A percentile compares a stretch with the other conserved stretches of the same genome.
These are phyloP conservation scores for Microctonus hyperodae DNA, from an alignment of 2,888 invertebrate species.

Conservation along the genomic window DNA sequence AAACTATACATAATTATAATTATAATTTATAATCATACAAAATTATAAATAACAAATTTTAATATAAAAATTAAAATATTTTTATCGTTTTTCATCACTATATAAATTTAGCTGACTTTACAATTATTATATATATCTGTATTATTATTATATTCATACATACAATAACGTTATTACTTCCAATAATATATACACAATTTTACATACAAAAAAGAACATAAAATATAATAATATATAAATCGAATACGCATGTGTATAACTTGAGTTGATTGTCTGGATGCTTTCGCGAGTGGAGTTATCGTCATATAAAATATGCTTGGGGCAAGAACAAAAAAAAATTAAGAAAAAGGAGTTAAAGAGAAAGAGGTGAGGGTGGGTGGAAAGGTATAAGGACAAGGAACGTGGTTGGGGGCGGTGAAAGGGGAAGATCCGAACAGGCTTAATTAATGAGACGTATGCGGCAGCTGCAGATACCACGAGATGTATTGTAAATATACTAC, in stretches of 20 bases:
- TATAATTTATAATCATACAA: too few relatives aligned
- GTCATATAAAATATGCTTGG: neutral
- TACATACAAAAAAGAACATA: neutral
- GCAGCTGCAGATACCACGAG: slow-evolving; percentile 59
- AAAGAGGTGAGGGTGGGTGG: slow-evolving; percentile 5
- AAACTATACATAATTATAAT: too few relatives aligned
- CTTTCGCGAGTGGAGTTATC: neutral
- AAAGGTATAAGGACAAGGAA: slow-evolving; percentile 20
- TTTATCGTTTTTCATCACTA: too few relatives aligned
- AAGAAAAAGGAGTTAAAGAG: slow-evolving; percentile 27
- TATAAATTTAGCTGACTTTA: too few relatives aligned
- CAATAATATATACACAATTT: too few relatives aligned
- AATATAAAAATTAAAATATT: too few relatives aligned
- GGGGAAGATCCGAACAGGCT: slow-evolving; percentile 43
- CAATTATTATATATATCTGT: too few relatives aligned
- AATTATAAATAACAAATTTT: too few relatives aligned
- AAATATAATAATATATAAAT: neutral
- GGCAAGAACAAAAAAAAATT: neutral
- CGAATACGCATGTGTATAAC: neutral
- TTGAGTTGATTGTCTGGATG: neutral
- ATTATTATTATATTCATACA: too few relatives aligned
- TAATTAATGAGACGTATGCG: slow-evolving; percentile 62
- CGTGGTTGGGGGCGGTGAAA: slow-evolving; percentile 31
- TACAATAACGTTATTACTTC: too few relatives aligned
- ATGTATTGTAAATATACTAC: slow-evolving; percentile 57